These are phyloP conservation scores for Cecidostiba fungosa DNA, from an alignment of 2,888 invertebrate genomes.

Conservation along the genomic window DNA sequence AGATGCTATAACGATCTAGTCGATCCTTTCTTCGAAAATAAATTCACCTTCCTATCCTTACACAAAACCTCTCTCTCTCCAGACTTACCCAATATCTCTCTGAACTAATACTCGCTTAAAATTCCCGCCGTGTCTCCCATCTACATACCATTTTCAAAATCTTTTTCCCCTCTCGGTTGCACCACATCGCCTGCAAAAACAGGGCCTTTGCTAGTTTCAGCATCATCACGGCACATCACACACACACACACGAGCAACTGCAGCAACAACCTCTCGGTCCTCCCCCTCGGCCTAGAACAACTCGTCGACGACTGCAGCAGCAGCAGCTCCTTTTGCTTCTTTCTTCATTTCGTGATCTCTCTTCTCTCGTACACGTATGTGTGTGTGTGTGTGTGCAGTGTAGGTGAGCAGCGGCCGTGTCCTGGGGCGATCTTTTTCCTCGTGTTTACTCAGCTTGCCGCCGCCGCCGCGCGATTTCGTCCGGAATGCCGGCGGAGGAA, in stretches of 20 bases:
- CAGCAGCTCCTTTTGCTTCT: constrained; percentile 36
- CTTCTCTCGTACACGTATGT: not conserved
- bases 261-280: not conserved
- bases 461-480: constrained; percentile 42
- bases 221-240: not conserved
- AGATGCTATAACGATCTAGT: not conserved
- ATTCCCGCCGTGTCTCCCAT: not conserved
- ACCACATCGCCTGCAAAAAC: not conserved
- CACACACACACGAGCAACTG: not conserved
- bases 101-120: not conserved
- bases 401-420: constrained; percentile 28
- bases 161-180: not conserved
- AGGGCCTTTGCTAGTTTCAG: not conserved
- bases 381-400: constrained; percentile 17
- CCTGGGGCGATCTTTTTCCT: constrained; percentile 66
- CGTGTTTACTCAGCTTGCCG: constrained; percentile 64
- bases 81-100: not conserved
- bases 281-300: constrained; percentile 14
- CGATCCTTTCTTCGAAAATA: not conserved
- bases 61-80: not conserved
- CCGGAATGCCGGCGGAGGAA: constrained; percentile 30
- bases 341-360: constrained; percentile 50
- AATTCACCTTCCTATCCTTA: not conserved
- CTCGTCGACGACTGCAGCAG: not conserved
- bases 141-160: not conserved